Base-by-base conservation (phyloP, 2,797 vertebrate genomes). In the Cercopithecus neglectus region DNA sequence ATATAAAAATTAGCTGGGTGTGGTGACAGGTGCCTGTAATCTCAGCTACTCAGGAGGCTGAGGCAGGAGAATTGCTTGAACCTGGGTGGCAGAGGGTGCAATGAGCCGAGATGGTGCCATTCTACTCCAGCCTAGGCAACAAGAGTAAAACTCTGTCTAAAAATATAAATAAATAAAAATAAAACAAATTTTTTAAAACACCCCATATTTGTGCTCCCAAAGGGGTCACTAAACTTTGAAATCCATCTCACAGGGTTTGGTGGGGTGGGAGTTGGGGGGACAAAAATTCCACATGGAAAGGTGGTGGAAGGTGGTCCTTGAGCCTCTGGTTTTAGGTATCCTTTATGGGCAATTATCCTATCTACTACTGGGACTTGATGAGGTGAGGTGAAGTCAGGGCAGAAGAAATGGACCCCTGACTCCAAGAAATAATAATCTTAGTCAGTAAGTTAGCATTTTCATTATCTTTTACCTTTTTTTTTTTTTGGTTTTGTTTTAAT, bases 241-340 rank as follows among this genome's bases (percentile, higher is more conserved):
- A 55, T n/a, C 24, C 26, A 22, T 74, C 72, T 92, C 14, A 17
- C 3, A 3, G 92, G 24, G 50, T 50, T 4, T 13, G 4, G 21
- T 7, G 30, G 16, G 4, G 2, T 6, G 1, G 7, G 5, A 1
- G 1, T 5, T 2, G 6, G 3, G 13, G 5, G 5, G 1, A 33
- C 64, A 86, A 30, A 46, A 21, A 50, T 33, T 90, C 55, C 53
- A 0, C 50, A 4, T 44, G 61, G 39, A 44, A 39, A 19, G 1
- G 44, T 30, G 2, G 19, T 39, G 8, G 64, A 84, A 83, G 75
- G 39, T n/a, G 11, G 59, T 44, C 84, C n/a, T 21, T 24, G 55
- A 53, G 39, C 30, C 9, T 16, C 50, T 21, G 41, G 44, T 48
- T 82, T 88, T 17, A 41, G 22, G 48, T 17, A 28, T 79, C 75